phyloP scores from a whole-genome alignment of 2,113 vertebrate genomes.

The Phrynosoma platyrhinos region DNA sequence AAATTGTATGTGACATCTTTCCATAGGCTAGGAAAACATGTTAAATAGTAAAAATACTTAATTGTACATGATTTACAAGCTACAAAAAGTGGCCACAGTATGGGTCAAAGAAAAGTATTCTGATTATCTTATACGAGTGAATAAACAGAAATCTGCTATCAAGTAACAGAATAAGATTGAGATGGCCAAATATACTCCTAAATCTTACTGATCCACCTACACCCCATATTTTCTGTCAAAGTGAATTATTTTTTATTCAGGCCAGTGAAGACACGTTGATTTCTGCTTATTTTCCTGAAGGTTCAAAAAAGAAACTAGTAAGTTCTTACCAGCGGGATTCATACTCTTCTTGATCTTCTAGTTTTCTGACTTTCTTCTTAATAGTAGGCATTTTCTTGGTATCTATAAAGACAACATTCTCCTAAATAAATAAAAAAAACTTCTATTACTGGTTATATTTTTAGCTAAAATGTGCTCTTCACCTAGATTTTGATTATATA shows the following conservation, averaged over 20 bases:
- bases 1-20: constrained; percentile 95
- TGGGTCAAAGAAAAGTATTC: not conserved
- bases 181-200: not conserved
- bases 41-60: not conserved
- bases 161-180: not conserved
- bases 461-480: not conserved
- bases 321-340: constrained; percentile 92
- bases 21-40: constrained; percentile 84
- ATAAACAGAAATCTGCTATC: not conserved
- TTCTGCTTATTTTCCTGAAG: not conserved
- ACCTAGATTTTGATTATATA: not conserved
- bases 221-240: not conserved
- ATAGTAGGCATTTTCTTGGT: constrained; percentile 94
- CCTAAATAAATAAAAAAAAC: constrained; percentile 74
- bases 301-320: not conserved
- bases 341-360: constrained; percentile 94
- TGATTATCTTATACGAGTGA: not conserved
- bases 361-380: constrained; percentile 97
- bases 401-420: constrained; percentile 95
- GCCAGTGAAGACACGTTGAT: too few relatives aligned
- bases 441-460: not conserved
- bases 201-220: not conserved
- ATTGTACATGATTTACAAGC: too few relatives aligned
- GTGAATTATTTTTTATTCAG: not conserved
- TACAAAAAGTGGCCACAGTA: too few relatives aligned